Evolutionary conservation across 2,113 vertebrate genomes (phyloP), one percentile per base, ranked within the genome.

Genomic region (Ondatra zibethicus): DNA sequence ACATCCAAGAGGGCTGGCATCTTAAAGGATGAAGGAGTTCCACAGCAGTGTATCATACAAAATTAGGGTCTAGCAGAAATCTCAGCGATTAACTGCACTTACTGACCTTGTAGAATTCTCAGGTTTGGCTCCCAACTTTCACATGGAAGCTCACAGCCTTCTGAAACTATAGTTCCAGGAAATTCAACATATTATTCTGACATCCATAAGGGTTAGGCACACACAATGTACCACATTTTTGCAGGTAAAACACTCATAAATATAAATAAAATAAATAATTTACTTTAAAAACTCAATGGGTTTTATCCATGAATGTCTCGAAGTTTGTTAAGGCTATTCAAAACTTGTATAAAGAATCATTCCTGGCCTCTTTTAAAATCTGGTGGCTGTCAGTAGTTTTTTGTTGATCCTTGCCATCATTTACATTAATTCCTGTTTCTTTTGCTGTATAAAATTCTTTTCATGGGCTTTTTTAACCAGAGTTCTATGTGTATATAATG

Each of bases 341-440:
- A 88, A 52, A 11, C 25, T 25, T 3, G 0, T 33, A 42, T 8
- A 1, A 73, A 77, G 4, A 88, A 39, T 55, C 8, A 50, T 91
- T 73, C 36, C 7, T 94, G 73, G 70, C n/a, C 10, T 93, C 55
- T 92, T 92, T 31, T 16, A n/a, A n/a, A 29, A 91, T 95, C 36
- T 88, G 33, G 50, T 73, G 12, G 33, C 25, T 27, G 2, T 45
- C 58, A 55, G 17, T 45, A 17, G 31, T 47, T 63, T 23, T 10
- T 77, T 65, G 19, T 16, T 82, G n/a, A 88, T 76, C 45, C 25
- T 72, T 93, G 29, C 25, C 85, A 42, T 52, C 45, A 92, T 25
- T 50, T 76, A 12, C 16, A 78, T 72, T 55, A 86, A 61, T 75
- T 2, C 76, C 61, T 96, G 50, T 17, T 72, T 93, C 25, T 66